Evolutionary conservation across 2,113 vertebrate species (phyloP).

Genomic region (Catagonus wagneri): DNA sequence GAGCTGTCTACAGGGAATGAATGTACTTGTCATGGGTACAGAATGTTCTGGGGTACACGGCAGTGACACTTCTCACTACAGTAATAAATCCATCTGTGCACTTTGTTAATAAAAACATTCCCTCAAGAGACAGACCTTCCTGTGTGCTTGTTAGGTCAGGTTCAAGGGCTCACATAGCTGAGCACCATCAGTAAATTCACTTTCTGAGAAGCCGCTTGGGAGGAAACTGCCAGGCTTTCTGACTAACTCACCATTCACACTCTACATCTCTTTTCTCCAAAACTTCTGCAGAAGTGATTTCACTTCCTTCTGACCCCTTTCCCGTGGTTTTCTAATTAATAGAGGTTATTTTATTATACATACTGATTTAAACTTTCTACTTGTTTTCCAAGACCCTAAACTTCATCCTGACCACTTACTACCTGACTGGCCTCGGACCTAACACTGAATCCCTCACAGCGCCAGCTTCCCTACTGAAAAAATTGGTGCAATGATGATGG

Average conservation of each 20-base stretch:
- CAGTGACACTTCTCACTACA: not conserved
- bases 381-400: constrained; percentile 14
- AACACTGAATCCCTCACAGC: not conserved
- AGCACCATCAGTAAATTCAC: not conserved
- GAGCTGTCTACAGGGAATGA: not conserved
- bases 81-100: not conserved
- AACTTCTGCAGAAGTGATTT: not conserved
- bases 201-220: not conserved
- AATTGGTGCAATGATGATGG: not conserved
- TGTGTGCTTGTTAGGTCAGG: not conserved
- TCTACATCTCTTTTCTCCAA: not conserved
- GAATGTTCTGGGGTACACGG: not conserved
- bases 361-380: not conserved
- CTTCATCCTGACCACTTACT: not conserved
- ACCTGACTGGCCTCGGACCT: not conserved
- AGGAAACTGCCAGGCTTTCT: not conserved
- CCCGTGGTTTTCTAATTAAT: not conserved
- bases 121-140: not conserved
- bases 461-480: not conserved
- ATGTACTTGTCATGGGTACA: no score
- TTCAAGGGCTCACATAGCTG: not conserved
- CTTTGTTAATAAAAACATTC: not conserved
- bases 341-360: not conserved
- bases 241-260: not conserved
- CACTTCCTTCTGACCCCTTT: not conserved